These are phyloP conservation scores for Furcifer pardalis DNA, from an alignment of 2,797 vertebrate genomes.

Conservation along the genomic window DNA sequence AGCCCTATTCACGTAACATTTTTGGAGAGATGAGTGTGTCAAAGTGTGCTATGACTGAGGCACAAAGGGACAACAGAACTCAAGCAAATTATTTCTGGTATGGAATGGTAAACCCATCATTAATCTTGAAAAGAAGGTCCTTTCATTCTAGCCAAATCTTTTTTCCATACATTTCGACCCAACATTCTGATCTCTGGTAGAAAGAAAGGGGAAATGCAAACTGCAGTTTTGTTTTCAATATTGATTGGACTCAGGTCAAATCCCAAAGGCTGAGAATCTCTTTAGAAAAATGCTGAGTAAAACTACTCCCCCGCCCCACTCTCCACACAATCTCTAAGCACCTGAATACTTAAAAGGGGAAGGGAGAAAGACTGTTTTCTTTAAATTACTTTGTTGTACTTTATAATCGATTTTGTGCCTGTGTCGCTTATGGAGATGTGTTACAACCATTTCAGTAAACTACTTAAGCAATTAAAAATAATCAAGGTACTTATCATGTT, in stretches of 20 bases:
- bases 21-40: not conserved
- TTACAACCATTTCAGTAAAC: conserved; percentile 44
- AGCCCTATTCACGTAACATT: not conserved
- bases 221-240: not conserved
- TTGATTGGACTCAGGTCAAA: conserved; percentile 15
- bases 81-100: not conserved
- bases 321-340: not conserved
- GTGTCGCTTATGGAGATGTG: not conserved
- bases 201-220: conserved; percentile 8
- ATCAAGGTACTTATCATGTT: conserved; percentile 49
- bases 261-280: not conserved
- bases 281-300: conserved; percentile 16
- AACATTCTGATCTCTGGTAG: not conserved
- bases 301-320: not conserved
- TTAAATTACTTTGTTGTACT: conserved; percentile 14
- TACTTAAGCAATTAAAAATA: conserved; percentile 63
- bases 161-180: not conserved
- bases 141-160: not conserved
- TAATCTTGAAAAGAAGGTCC: not conserved
- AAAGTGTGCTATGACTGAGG: too few relatives aligned
- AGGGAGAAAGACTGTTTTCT: not conserved
- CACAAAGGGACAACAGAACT: not conserved
- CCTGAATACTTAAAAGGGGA: not conserved
- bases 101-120: not conserved
- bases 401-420: conserved; percentile 55